Evolutionary conservation across 2,888 invertebrate species (phyloP).

Genomic region (Orgyia antiqua): DNA sequence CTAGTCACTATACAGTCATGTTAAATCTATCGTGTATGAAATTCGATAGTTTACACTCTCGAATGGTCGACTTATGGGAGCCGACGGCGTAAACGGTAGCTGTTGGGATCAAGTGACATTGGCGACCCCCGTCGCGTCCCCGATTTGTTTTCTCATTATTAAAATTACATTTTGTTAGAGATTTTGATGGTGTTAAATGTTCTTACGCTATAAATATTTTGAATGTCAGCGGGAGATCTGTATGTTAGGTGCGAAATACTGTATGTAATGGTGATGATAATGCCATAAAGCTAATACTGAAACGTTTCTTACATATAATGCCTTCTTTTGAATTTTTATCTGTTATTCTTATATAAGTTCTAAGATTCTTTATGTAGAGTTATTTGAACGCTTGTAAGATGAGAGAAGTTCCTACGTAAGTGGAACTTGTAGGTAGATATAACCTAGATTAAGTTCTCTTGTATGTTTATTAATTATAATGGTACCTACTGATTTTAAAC

Average conservation of each 20-base stretch:
- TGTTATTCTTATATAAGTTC: too few species aligned
- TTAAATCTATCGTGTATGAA: constrained; percentile 56
- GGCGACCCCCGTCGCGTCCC: constrained; percentile 51
- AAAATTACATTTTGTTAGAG: constrained; percentile 31
- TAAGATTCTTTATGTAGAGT: too few species aligned
- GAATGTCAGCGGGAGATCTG: constrained; percentile 20
- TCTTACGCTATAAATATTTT: constrained; percentile 23
- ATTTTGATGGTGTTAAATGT: constrained; percentile 24
- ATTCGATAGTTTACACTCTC: constrained; percentile 48
- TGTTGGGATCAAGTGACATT: constrained; percentile 53
- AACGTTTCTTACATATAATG: too few species aligned
- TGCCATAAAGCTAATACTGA: too few species aligned
- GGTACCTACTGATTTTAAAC: too few species aligned
- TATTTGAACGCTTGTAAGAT: too few species aligned
- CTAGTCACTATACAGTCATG: constrained; percentile 37
- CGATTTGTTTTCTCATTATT: constrained; percentile 31
- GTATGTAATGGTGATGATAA: constrained; percentile 9
- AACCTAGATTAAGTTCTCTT: too few species aligned
- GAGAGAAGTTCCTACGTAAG: too few species aligned
- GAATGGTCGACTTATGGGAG: constrained; percentile 36
- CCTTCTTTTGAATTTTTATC: too few species aligned
- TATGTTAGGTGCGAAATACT: constrained; percentile 21
- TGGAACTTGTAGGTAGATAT: too few species aligned
- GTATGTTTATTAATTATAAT: too few species aligned
- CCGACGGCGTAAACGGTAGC: constrained; percentile 64